Evolutionary conservation across 2,797 vertebrate species (phyloP), one percentile per base, ranked within the genome.

Genomic region (Bovichtus variegatus): DNA sequence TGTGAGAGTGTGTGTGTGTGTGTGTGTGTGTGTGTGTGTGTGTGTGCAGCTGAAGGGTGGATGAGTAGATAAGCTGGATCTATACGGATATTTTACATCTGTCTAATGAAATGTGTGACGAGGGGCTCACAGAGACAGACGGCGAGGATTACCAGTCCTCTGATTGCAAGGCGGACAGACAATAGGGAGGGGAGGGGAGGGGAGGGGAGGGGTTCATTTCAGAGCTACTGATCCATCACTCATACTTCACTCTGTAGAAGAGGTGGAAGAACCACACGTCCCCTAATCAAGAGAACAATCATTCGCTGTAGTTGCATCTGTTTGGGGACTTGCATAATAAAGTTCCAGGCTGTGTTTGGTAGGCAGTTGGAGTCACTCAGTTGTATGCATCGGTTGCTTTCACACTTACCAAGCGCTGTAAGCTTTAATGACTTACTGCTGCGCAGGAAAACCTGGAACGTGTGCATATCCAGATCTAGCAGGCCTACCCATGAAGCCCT

Each of bases 101-200:
- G 69, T 79, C 71, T 85, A 84, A 90, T 87, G 81, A 86, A 90
- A 86, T 87, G 84, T 80, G 79, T 78, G 74, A 80, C 55, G 77
- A 80, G 81, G 82, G 86, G 89, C 73, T 86, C 82, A 84, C 60
- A 46, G 59, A 77, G 86, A 90, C 93, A 93, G 92, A 93, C 68
- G 80, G 91, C 75, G 79, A 71, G 89, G 93, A 94, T 94, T 93
- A 94, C 43, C 50, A 18, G 81, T 81, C 85, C 58, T 82, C 82
- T 88, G 80, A 90, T 82, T 85, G 81, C 60, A 54, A 70, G 60
- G 79, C 82, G 71, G 83, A 86, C 78, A 86, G 78, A 76, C 71
- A 78, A 85, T 78, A 71, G 13, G 71, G 34, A n/a, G n/a, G n/a
- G n/a, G n/a, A n/a, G n/a, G n/a, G n/a, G n/a, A n/a, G n/a, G n/a